Percentiles rank a stretch among this genome's conserved stretches.
Evolutionary conservation across 2,797 vertebrate genomes (phyloP).

Genomic region (Molothrus ater): DNA sequence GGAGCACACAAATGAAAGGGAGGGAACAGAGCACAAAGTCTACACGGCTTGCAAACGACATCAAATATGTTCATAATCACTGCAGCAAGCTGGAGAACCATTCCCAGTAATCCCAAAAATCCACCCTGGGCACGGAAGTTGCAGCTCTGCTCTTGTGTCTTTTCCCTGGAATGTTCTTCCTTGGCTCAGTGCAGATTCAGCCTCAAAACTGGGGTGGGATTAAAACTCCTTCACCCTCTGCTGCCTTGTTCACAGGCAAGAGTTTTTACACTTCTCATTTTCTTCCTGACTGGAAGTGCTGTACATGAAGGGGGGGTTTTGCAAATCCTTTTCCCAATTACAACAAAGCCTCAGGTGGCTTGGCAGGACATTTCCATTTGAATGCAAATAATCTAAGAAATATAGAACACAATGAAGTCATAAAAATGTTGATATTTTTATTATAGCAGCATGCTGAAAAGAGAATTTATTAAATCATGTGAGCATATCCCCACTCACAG

Average conservation of each 20-base stretch:
- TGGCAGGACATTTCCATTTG: background rate
- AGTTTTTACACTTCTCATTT: background rate
- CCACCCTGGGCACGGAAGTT: background rate
- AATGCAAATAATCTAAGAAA: background rate
- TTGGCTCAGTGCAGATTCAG: background rate
- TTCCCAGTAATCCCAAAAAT: background rate
- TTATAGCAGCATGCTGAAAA: background rate
- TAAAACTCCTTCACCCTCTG: background rate
- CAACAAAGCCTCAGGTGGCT: background rate
- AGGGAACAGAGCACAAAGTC: background rate
- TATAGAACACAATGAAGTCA: background rate
- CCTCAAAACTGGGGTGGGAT: background rate
- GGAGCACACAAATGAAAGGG: background rate
- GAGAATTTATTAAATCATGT: background rate
- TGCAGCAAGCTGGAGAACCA: background rate
- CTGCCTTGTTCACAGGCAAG: background rate
- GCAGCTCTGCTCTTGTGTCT: background rate
- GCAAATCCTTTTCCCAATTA: background rate
- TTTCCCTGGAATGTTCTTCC: background rate
- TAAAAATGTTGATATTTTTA: background rate
- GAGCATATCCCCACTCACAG: background rate
- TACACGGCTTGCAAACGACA: background rate
- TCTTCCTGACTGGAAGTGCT: background rate
- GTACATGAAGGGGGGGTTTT: accelerated
- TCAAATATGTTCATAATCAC: background rate